Evolutionary conservation across 2,113 vertebrate species (phyloP), one percentile per base, ranked within the genome.

Genomic region (Pseudorasbora parva): DNA sequence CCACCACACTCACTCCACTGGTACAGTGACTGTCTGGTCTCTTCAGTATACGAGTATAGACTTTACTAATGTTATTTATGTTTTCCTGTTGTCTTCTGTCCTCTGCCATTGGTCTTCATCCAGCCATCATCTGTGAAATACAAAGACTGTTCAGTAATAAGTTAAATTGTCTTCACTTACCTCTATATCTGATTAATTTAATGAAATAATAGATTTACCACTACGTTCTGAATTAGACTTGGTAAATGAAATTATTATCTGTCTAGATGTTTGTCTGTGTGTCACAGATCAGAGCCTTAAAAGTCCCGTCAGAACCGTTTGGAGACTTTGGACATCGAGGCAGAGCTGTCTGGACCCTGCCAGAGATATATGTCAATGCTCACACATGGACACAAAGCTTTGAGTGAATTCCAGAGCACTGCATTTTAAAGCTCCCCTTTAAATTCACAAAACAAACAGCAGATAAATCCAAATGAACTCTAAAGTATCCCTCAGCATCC

Each of bases 361-460:
- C 71, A 74, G 72, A 72, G 45, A 25, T 74, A 25, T 74, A 21
- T 33, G 49, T 56, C 30, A 75, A 56, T 33, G 45, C 49, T 33
- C 23, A 75, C 33, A 75, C 49, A 19, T 8, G 21, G 73, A 37
- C 49, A 33, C 45, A 74, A 19, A 51, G 47, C 72, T 74, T 74
- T 74, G 72, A 74, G 47, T 74, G 72, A 49, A 74, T 74, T 74
- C 72, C 72, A 74, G 3, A 30, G 72, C 41, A 45, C 15, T 74
- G 25, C 72, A 51, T 74, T 74, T 54, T 74, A 75, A 75, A 75
- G 73, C 73, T 33, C 41, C 69, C 6, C n/a, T 72, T 45, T 45
- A 75, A 75, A 54, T 49, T 30, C 73, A 19, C 17, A 54, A 56
- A 75, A 33, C 1, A 14, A 75, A 54, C 17, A 11, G 25, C 27